These are phyloP conservation scores for Dipodomys spectabilis DNA, from an alignment of 2,113 vertebrate genomes.

Conservation along the genomic window DNA sequence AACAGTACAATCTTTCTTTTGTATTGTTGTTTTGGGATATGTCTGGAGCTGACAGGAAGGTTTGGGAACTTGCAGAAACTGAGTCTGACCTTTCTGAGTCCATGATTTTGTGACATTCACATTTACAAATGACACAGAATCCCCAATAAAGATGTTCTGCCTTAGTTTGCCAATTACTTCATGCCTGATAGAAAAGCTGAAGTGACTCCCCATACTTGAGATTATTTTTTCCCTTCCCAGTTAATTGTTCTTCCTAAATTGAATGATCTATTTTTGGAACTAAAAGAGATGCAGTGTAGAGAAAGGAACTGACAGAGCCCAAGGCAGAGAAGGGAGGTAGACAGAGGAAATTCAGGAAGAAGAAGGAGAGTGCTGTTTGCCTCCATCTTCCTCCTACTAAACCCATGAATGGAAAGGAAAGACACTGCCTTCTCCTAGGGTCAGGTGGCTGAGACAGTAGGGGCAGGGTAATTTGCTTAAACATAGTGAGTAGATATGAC, in stretches of 20 bases:
- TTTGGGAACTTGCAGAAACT: background rate
- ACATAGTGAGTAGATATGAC: background rate
- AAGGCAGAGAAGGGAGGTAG: conserved; percentile 54
- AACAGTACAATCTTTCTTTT: background rate
- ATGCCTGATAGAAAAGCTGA: conserved; percentile 51
- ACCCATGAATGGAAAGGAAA: background rate
- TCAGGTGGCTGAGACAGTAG: background rate
- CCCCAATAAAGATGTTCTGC: background rate
- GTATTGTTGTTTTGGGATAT: background rate
- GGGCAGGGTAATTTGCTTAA: background rate
- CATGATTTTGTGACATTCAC: background rate
- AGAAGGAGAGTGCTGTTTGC: background rate
- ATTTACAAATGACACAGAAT: background rate
- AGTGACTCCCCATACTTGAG: conserved; percentile 62
- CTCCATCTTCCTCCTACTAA: background rate
- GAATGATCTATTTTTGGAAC: conserved; percentile 81
- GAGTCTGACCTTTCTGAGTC: background rate
- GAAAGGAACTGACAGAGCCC: conserved; percentile 57
- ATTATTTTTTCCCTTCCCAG: conserved; percentile 64
- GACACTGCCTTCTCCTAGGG: too few relatives aligned
- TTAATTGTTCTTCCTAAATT: conserved; percentile 77
- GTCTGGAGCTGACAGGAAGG: background rate
- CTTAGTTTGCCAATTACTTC: background rate
- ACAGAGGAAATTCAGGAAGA: background rate
- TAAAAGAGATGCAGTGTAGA: conserved; percentile 66